Conservation (phyloP, 2,113 vertebrate species). For the Oreochromis niloticus region DNA sequence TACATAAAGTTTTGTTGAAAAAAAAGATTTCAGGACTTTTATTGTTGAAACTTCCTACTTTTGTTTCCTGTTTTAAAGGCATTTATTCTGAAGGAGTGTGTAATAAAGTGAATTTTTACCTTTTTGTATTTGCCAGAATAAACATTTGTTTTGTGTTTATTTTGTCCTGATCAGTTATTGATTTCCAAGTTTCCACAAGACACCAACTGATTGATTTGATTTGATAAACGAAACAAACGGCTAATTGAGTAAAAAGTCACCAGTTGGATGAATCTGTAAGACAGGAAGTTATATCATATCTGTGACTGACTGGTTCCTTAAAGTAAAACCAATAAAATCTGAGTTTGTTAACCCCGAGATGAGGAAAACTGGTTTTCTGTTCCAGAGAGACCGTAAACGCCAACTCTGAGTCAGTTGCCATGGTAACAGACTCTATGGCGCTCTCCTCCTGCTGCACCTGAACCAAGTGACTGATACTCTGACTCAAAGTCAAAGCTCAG, state of each 20-base stretch:
- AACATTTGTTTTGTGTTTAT: neutral
- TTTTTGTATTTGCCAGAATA: slow-evolving; percentile 39
- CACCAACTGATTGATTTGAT: neutral
- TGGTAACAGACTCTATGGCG: neutral
- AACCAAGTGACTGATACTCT: neutral
- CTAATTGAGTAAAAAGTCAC: neutral
- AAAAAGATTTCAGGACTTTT: neutral
- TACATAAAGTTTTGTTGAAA: neutral
- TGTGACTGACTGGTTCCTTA: neutral
- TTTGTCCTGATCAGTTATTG: neutral
- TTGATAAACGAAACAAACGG: rapidly evolving
- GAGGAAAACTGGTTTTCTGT: neutral
- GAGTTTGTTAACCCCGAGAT: neutral
- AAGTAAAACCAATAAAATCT: neutral
- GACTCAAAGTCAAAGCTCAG: neutral
- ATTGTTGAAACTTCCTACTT: neutral
- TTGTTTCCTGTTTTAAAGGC: neutral
- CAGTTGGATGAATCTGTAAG: neutral
- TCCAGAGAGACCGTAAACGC: neutral
- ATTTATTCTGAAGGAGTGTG: slow-evolving; percentile 20
- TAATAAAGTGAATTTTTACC: slow-evolving; percentile 13
- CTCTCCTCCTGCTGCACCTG: neutral
- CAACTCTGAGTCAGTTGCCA: neutral
- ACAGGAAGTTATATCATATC: neutral
- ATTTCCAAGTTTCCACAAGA: neutral